Percentiles rank a stretch among this genome's conserved stretches.
phyloP scores from a whole-genome alignment of 1,140 invertebrate species.

The Elymnias hypermnestra region DNA sequence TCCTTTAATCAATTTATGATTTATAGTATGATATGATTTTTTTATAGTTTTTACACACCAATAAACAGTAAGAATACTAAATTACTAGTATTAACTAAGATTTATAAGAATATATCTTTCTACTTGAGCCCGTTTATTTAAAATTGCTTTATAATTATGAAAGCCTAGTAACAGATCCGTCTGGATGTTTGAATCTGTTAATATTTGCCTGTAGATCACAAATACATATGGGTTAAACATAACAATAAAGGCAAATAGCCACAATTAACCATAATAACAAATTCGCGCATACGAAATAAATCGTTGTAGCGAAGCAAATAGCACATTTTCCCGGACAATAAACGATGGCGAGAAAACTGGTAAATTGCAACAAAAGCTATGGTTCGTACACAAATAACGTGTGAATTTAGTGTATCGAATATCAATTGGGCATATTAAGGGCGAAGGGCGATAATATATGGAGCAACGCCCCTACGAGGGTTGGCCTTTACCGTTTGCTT shows the following conservation, averaged over 20 bases:
- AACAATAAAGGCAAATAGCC: conserved; percentile 23
- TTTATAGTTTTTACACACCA: no score
- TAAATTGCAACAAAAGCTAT: conserved; percentile 39
- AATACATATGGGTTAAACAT: conserved; percentile 2
- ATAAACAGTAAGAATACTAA: no score
- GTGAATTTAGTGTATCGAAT: conserved; percentile 69
- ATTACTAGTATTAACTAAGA: no score
- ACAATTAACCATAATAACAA: conserved; percentile 13
- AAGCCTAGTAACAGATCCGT: no score
- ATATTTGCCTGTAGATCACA: no score
- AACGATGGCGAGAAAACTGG: conserved; percentile 19
- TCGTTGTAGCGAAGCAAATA: conserved; percentile 2
- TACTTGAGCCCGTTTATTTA: no score
- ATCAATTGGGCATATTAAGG: conserved; percentile 54
- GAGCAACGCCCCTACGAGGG: conserved; percentile 26
- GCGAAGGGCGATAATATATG: conserved; percentile 36
- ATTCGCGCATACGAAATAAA: conserved; percentile 9
- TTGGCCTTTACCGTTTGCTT: conserved; percentile 4
- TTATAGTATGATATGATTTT: no score
- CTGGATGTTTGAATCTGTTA: no score
- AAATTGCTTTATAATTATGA: no score
- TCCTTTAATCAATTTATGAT: no score
- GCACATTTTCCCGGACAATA: conserved; percentile 16
- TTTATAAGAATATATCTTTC: no score
- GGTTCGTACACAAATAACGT: conserved; percentile 52